Conservation (phyloP, 2,888 invertebrate species). For the Eulithis prunata region DNA sequence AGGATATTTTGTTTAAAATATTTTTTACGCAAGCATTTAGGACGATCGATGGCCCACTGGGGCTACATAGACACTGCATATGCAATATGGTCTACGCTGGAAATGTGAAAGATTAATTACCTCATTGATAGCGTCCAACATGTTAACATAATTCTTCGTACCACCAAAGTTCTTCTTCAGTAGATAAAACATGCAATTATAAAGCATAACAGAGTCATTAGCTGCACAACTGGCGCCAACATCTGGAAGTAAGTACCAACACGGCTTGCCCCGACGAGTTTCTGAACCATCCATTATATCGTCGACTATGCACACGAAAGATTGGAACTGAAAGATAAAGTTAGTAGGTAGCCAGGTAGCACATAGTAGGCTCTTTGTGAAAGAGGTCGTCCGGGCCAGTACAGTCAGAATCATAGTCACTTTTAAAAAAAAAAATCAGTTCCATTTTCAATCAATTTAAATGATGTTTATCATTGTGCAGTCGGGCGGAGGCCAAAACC, state of each 20-base stretch:
- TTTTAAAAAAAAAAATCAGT: too few relatives aligned
- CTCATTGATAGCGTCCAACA: constrained; percentile 91
- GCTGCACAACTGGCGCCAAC: constrained; percentile 87
- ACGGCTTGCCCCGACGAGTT: constrained; percentile 91
- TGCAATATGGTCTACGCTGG: not conserved
- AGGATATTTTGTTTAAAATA: too few relatives aligned
- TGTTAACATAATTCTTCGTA: constrained; percentile 87
- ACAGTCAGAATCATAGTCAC: too few relatives aligned
- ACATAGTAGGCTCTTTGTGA: too few relatives aligned
- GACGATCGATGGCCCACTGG: too few relatives aligned
- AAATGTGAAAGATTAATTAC: constrained; percentile 57
- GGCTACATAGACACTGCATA: too few relatives aligned
- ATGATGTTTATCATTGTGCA: too few relatives aligned
- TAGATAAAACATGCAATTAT: constrained; percentile 88
- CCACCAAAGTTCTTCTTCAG: constrained; percentile 88
- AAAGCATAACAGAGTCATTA: constrained; percentile 92
- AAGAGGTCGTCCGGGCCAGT: too few relatives aligned
- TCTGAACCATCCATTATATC: constrained; percentile 95
- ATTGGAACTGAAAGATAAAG: constrained; percentile 87
- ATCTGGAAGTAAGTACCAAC: constrained; percentile 91
- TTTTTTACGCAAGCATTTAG: too few relatives aligned
- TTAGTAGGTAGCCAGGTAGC: too few relatives aligned
- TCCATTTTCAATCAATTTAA: too few relatives aligned
- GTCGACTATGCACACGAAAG: constrained; percentile 91
- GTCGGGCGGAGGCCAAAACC: too few relatives aligned